Evolutionary conservation across 2,888 invertebrate genomes (phyloP), one percentile per base, ranked within the genome.

Genomic region (Watsonalla cultraria): DNA sequence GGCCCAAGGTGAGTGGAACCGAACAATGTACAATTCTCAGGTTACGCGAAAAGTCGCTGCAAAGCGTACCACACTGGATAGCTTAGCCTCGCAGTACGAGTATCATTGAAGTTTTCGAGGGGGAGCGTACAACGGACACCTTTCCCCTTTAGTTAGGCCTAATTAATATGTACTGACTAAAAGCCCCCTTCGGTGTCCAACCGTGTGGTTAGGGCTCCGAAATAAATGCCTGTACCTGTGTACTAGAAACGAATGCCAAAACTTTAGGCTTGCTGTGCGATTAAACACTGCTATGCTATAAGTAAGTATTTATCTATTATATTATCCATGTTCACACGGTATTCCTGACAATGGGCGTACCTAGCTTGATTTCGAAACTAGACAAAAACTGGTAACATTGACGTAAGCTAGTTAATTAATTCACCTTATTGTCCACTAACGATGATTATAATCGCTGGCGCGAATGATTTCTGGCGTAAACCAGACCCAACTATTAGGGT

Each of bases 1-100:
- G 62, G 76, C 83, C 70, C 88, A 90, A 90, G 89, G 89, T 90
- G 78, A 90, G 89, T 85, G 66, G 72, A 81, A 11, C 11, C 11
- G 42, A 6, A 83, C 84, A 86, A 84, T 83, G 81, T 73, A 66
- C 64, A 49, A 49, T 49, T 15, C 14, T 49, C 37, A 15, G 37
- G 62, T 65, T 61, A 58, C 65, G 69, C 65, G 68, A 67, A 72
- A 72, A 56, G 51, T 46, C 54, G 46, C 39, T 24, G 45, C 7
- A 13, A 45, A 51, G 56, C 51, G 53, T 47, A 52, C 51, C 47
- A 34, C 37, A 49, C 37, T 49, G 37, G 39, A 37, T 37, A 49
- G 49, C 15, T 49, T 49, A 49, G 15, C 49, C 49, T 49, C 49
- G 37, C 37, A 37, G n/a, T 35, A 35, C 48, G 6, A 45, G 6